These are phyloP conservation scores for Oligia fasciuncula DNA, from an alignment of 2,888 invertebrate species.

Conservation along the genomic window DNA sequence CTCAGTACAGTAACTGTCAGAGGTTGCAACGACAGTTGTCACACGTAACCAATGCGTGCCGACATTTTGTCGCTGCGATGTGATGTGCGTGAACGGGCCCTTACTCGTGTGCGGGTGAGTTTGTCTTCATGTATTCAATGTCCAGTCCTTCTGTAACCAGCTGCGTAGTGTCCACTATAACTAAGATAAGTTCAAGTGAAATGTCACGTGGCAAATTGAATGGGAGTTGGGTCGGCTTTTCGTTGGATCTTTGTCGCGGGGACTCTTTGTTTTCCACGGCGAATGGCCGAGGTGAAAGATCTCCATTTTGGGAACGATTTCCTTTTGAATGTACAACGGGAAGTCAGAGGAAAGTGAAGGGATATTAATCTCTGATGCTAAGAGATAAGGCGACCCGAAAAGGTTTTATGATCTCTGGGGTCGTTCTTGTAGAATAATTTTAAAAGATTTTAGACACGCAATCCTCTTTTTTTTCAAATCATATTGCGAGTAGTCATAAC, in stretches of 20 bases:
- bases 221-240: conserved; percentile 68
- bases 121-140: not conserved
- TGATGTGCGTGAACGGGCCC: not conserved
- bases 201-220: conserved; percentile 68
- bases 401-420: conserved; percentile 8
- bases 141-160: conserved; percentile 27
- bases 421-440: conserved; percentile 1
- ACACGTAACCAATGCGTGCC: not conserved
- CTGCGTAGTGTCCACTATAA: conserved; percentile 21
- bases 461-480: not conserved
- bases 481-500: not conserved
- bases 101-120: not conserved
- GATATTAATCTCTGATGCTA: conserved; percentile 29
- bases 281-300: conserved; percentile 38
- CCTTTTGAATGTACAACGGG: conserved; percentile 19
- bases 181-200: conserved; percentile 63
- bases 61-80: not conserved
- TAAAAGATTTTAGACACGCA: not conserved
- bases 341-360: conserved; percentile 13
- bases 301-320: conserved; percentile 52
- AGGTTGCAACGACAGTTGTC: not conserved
- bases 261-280: conserved; percentile 58
- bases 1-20: not conserved
- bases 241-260: conserved; percentile 59
- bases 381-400: conserved; percentile 16